Base-by-base conservation (phyloP, 2,113 vertebrate species). In the Gallinago jamesoni region DNA sequence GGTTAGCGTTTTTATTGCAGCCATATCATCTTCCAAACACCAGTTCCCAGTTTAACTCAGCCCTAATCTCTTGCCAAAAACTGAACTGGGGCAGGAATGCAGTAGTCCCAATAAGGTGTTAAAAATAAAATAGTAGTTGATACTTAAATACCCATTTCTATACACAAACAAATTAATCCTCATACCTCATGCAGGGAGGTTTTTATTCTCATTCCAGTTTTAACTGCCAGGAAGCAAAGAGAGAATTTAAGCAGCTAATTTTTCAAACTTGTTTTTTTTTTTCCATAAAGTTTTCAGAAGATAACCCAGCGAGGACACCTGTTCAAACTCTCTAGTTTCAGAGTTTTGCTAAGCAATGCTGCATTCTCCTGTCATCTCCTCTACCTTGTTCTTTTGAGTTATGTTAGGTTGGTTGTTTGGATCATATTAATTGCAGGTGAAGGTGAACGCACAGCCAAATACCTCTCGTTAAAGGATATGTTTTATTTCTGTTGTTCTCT, bases 101-200 rank as follows among this genome's bases (percentile, higher is more conserved):
- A 72, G 77, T 75, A 91, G 89, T 94, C 91, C 77, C 91, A 84
- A 10, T 56, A 87, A 94, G 43, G 76, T 87, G 77, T 94, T 97
- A 94, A 96, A 96, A 95, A 89, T 94, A 97, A 96, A 94, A 92
- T 68, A 91, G 91, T 94, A 72, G 93, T 94, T 91, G 81, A 75
- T 94, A 50, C 83, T 94, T 90, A 94, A 83, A 88, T 90, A 89
- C 69, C 69, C 84, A 86, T 95, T 96, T 95, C 84, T 94, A 89
- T 92, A 84, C 81, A 96, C 89, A 94, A 95, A 95, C 86, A 95
- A 92, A 95, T 93, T 90, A 95, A 79, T 95, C 69, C 66, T 94
- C 48, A 63, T 94, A 75, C 89, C 87, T 95, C 91, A 94, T 89
- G 89, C 93, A 91, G 96, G 7, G 89, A 95, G 33, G 84, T 89